Evolutionary conservation across 2,888 invertebrate species (phyloP).

Genomic region (Cyaniris semiargus): DNA sequence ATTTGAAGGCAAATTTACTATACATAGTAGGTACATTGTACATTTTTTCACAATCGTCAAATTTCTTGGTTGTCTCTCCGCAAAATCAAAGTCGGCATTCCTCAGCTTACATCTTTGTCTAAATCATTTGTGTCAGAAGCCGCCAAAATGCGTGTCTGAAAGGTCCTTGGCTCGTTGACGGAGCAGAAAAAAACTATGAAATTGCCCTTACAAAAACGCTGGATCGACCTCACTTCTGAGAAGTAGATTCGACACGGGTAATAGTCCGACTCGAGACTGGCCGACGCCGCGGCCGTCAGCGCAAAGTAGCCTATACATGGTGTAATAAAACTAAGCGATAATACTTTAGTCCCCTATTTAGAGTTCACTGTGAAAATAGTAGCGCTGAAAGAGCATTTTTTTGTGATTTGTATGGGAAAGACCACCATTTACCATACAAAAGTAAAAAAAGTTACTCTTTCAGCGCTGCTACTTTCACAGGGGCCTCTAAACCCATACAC

Average conservation of each 20-base stretch:
- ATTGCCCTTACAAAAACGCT: background rate
- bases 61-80: background rate
- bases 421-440: too few relatives aligned
- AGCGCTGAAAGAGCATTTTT: too few relatives aligned
- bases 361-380: too few relatives aligned
- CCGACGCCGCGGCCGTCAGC: background rate
- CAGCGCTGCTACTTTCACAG: too few relatives aligned
- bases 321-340: background rate
- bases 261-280: background rate
- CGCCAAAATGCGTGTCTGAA: background rate
- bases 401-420: too few relatives aligned
- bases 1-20: too few relatives aligned
- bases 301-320: background rate
- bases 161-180: conserved; percentile 4
- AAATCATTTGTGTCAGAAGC: background rate
- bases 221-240: background rate
- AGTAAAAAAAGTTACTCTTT: too few relatives aligned
- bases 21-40: too few relatives aligned
- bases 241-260: conserved; percentile 17
- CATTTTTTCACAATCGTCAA: background rate
- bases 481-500: too few relatives aligned
- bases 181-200: conserved; percentile 3
- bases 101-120: background rate
- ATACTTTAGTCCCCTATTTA: too few relatives aligned
- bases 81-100: background rate